These are phyloP conservation scores for Podabrus alpinus DNA, from an alignment of 2,888 invertebrate species.

Conservation along the genomic window DNA sequence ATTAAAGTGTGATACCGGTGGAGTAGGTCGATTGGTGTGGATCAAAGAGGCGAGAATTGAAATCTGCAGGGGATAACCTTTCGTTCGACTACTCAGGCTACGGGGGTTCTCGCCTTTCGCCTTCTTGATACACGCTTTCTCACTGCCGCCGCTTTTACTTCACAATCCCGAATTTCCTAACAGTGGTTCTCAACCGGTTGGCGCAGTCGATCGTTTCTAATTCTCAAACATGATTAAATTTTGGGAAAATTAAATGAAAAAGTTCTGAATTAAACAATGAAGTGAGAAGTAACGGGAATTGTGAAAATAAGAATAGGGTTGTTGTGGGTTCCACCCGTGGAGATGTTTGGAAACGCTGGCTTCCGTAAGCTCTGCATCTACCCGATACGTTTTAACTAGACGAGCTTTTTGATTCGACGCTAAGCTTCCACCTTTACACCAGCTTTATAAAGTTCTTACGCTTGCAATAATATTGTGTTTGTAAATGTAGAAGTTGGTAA, in stretches of 20 bases:
- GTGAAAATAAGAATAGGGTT: neutral
- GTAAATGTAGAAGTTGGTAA: conserved; percentile 42
- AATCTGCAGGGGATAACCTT: conserved; percentile 49
- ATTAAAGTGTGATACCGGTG: conserved; percentile 45
- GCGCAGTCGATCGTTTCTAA: neutral
- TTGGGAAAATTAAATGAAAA: neutral
- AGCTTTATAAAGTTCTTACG: conserved; percentile 44
- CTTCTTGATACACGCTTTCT: conserved; percentile 27
- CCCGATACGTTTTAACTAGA: conserved; percentile 27
- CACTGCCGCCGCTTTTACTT: conserved; percentile 25
- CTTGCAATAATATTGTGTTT: conserved; percentile 46
- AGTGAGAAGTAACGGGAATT: neutral
- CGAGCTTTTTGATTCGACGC: conserved; percentile 34
- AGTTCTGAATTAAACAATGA: neutral
- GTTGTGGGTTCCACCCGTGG: neutral
- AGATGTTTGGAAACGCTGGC: conserved; percentile 15
- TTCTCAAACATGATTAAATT: neutral
- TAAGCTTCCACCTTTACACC: conserved; percentile 47
- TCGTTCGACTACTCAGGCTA: conserved; percentile 29
- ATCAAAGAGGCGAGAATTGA: conserved; percentile 53
- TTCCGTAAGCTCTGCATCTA: conserved; percentile 23
- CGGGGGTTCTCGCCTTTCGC: conserved; percentile 25
- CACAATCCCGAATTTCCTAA: conserved; percentile 9
- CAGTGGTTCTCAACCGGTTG: conserved; percentile 16
- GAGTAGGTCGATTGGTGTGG: conserved; percentile 46